Conservation (phyloP, 2,113 vertebrate species). For the Vulpes vulpes region DNA sequence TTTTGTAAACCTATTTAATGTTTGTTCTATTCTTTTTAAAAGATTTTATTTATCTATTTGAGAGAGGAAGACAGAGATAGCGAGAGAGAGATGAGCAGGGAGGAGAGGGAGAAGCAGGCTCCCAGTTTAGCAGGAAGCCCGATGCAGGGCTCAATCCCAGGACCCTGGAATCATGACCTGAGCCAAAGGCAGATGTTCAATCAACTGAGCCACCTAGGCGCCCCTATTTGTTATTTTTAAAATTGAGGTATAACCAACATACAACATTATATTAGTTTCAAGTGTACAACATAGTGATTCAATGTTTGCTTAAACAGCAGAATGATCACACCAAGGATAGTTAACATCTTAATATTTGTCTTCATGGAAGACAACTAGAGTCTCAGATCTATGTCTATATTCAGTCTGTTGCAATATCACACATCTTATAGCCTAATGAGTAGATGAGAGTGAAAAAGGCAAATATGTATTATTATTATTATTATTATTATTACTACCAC, state of each 20-base stretch:
- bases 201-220: no score
- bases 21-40: not conserved
- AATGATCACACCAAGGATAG: not conserved
- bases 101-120: no score
- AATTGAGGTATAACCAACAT: not conserved
- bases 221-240: not conserved
- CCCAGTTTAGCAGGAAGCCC: no score
- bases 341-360: not conserved
- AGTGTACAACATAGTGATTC: not conserved
- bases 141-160: no score
- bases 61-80: no score
- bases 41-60: no score
- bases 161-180: no score
- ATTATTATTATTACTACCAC: not conserved
- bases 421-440: not conserved
- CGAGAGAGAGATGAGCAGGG: no score
- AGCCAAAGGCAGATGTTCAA: no score
- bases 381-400: slow-evolving; percentile 26
- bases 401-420: not conserved
- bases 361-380: not conserved
- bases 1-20: slow-evolving; percentile 6
- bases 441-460: not conserved
- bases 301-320: not conserved
- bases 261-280: not conserved
- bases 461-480: not conserved